Conservation (phyloP, 2,888 invertebrate species). For the Serrognathus titanus region DNA sequence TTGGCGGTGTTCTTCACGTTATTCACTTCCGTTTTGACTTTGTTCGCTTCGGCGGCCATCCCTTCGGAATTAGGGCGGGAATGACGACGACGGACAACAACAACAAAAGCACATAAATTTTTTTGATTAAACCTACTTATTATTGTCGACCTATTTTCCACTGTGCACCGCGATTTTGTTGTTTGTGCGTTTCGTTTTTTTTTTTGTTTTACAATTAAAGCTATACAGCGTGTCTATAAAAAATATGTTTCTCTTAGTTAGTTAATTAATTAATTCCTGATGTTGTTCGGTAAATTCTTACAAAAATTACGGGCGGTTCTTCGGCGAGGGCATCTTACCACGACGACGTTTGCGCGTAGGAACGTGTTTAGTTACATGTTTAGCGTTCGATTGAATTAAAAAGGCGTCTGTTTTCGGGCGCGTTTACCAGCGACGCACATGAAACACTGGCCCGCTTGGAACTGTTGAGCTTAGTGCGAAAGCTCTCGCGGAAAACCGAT, state of each 20-base stretch:
- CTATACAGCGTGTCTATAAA: background rate
- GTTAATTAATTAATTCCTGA: background rate
- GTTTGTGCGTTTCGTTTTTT: too few species aligned
- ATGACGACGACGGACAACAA: too few species aligned
- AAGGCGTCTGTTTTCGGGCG: conserved; percentile 1
- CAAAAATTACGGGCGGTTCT: background rate
- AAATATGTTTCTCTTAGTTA: background rate
- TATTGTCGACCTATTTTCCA: too few species aligned
- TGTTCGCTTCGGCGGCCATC: conserved; percentile 29
- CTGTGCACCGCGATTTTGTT: too few species aligned
- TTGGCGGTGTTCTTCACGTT: conserved; percentile 22
- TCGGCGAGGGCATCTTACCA: background rate
- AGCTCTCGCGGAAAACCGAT: conserved; percentile 43
- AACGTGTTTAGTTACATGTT: background rate
- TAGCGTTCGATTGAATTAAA: background rate
- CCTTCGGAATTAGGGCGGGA: too few species aligned
- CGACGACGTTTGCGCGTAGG: background rate
- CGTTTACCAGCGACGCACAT: conserved; percentile 13
- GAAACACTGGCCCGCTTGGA: conserved; percentile 22
- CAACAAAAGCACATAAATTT: too few species aligned
- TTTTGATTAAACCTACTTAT: too few species aligned
- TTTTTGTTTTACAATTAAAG: too few species aligned
- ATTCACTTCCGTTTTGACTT: conserved; percentile 25
- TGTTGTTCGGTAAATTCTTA: background rate
- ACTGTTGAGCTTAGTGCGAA: conserved; percentile 27